Conservation (phyloP, 1,140 invertebrate genomes). For the Drosophila busckii region DNA sequence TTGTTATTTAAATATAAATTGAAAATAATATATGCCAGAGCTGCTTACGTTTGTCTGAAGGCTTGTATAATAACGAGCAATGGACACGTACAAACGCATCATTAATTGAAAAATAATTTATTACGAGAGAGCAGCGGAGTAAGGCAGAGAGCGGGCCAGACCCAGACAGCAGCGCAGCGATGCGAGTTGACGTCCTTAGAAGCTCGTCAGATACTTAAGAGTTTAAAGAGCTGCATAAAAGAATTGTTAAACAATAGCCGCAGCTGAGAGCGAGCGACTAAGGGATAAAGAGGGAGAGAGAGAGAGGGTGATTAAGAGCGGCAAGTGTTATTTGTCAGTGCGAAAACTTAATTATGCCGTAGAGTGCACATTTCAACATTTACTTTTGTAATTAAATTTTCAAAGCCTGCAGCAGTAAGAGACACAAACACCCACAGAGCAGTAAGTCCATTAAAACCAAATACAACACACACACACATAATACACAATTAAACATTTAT, state of each 20-base stretch:
- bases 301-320: not conserved
- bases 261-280: not conserved
- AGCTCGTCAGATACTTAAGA: too few relatives aligned
- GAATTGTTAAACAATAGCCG: too few relatives aligned
- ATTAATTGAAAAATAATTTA: conserved; percentile 68
- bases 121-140: conserved; percentile 10
- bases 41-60: too few relatives aligned
- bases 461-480: conserved; percentile 14
- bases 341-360: conserved; percentile 55
- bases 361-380: conserved; percentile 39
- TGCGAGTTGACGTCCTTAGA: not conserved
- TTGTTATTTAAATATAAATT: conserved; percentile 66
- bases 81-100: conserved; percentile 2
- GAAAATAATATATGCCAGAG: conserved; percentile 12
- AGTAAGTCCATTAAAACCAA: not conserved
- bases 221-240: conserved; percentile 16
- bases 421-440: conserved; percentile 15
- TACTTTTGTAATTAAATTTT: conserved; percentile 68
- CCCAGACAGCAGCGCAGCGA: too few relatives aligned
- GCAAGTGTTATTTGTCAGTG: not conserved
- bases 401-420: conserved; percentile 30
- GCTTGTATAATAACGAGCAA: too few relatives aligned
- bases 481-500: conserved; percentile 57
- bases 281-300: not conserved
- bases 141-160: not conserved